phyloP scores from a whole-genome alignment of 2,797 vertebrate species.

The Thamnophis elegans region DNA sequence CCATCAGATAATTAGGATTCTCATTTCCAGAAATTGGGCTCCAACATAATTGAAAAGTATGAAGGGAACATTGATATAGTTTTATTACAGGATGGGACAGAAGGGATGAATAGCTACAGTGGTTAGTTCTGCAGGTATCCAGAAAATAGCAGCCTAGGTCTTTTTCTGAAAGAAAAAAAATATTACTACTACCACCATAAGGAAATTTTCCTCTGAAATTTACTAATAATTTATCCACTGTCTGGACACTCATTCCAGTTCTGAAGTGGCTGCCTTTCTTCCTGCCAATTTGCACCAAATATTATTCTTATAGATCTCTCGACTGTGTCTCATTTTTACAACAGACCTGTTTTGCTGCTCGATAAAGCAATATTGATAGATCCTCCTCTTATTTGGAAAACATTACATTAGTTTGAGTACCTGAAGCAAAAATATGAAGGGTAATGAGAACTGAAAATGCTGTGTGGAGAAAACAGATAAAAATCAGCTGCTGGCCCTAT shows the following conservation, averaged over 20 bases:
- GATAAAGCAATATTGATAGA: slow-evolving; percentile 1
- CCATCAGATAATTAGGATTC: neutral
- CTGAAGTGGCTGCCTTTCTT: neutral
- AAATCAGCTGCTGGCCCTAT: neutral
- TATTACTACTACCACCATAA: neutral
- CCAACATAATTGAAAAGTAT: neutral
- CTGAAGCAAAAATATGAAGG: neutral
- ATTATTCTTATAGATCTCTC: neutral
- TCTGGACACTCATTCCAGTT: neutral
- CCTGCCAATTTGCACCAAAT: neutral
- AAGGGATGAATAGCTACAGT: neutral
- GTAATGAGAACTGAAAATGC: neutral
- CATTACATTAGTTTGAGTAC: neutral
- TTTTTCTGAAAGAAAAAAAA: neutral
- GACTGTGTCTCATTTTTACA: neutral
- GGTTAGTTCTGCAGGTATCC: too few relatives aligned
- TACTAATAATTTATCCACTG: neutral
- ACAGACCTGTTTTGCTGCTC: slow-evolving; percentile 3
- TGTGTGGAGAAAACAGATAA: neutral
- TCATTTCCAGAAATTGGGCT: neutral
- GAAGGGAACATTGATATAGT: neutral
- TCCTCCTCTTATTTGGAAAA: neutral
- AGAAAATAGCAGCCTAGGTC: neutral
- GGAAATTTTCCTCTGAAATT: too few relatives aligned
- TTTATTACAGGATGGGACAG: neutral